phyloP scores from a whole-genome alignment of 2,113 vertebrate genomes.

The Myodes glareolus region DNA sequence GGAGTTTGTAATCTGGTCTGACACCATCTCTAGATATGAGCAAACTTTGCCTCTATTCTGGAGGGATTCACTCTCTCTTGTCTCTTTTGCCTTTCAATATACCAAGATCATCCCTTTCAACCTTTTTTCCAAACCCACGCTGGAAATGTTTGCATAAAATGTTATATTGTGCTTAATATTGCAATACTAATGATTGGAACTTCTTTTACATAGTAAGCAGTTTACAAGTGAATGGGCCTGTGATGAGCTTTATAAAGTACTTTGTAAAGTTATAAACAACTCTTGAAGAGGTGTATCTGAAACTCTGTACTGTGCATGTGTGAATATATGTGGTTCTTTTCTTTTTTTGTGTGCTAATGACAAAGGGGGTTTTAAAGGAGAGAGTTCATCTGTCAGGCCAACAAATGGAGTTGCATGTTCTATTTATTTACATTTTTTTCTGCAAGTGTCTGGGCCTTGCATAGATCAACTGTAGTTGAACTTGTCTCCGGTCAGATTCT shows the following conservation, averaged over 20 bases:
- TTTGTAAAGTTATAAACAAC: background rate
- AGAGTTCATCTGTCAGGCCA: conserved; percentile 62
- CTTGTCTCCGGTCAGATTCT: conserved; percentile 70
- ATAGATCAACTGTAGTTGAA: conserved; percentile 69
- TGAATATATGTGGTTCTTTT: background rate
- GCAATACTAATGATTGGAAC: background rate
- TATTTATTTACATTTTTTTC: conserved; percentile 76
- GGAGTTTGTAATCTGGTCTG: background rate
- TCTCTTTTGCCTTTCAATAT: background rate
- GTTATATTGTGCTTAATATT: background rate
- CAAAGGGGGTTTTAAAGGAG: conserved; percentile 31
- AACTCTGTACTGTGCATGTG: background rate
- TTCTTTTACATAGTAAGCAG: background rate
- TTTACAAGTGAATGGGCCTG: background rate
- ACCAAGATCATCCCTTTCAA: background rate
- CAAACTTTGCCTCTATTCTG: background rate
- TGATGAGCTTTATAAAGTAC: background rate
- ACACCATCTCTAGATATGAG: fast-evolving
- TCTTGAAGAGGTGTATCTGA: background rate
- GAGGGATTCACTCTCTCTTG: background rate
- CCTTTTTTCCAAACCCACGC: background rate
- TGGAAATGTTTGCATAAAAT: background rate
- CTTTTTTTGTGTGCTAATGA: background rate
- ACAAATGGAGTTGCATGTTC: conserved; percentile 59
- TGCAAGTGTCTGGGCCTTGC: conserved; percentile 66